phyloP scores from a whole-genome alignment of 2,797 vertebrate species.

The Vultur gryphus region DNA sequence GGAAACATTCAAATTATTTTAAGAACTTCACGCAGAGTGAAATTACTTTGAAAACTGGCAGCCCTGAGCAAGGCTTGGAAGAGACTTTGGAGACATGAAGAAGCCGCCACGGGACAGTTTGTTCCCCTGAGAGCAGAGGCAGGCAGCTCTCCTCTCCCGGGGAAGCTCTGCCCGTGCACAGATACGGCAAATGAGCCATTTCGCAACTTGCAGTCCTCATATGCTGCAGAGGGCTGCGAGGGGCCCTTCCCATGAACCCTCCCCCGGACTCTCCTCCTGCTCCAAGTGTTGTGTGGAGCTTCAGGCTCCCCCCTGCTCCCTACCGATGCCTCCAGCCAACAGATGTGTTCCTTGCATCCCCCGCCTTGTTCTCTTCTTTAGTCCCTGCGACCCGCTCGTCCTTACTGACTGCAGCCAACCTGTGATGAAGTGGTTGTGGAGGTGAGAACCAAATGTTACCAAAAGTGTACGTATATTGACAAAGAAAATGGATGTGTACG shows the following conservation, averaged over 20 bases:
- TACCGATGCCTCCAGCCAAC: not conserved
- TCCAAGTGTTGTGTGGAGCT: accelerated
- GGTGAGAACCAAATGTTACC: not conserved
- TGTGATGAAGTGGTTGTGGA: not conserved
- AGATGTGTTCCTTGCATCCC: not conserved
- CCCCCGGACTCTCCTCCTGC: too few species aligned
- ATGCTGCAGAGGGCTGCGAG: not conserved
- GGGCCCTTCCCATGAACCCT: not conserved
- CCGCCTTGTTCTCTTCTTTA: not conserved
- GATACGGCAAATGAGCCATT: accelerated
- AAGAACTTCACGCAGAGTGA: too few species aligned
- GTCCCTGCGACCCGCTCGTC: not conserved
- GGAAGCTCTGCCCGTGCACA: not conserved
- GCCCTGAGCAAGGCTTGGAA: not conserved
- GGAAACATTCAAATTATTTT: not conserved
- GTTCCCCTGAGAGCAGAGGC: not conserved
- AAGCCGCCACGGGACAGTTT: not conserved
- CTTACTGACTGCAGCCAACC: not conserved
- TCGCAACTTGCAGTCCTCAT: not conserved
- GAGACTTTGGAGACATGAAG: accelerated
- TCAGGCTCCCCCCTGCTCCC: not conserved
- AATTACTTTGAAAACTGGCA: not conserved
- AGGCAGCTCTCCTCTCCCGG: not conserved
- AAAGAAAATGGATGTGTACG: not conserved
- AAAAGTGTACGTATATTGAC: accelerated